Base-by-base conservation (phyloP, 2,113 vertebrate species). In the Anguilla rostrata region DNA sequence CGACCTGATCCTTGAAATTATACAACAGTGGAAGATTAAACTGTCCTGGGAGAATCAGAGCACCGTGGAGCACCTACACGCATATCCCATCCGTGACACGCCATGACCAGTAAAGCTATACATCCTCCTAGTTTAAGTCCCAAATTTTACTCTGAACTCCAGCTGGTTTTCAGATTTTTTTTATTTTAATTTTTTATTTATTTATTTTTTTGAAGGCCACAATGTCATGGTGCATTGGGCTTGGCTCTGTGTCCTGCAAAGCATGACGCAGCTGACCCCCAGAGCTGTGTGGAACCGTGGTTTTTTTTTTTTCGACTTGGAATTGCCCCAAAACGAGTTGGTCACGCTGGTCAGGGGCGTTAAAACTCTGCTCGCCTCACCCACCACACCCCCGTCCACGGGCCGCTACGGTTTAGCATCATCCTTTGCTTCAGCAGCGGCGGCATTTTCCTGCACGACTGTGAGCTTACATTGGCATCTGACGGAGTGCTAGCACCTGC, bases 381-480 rank as follows among this genome's bases (percentile, higher is more conserved):
- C 71, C 71, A 75, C 8, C 63, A 26, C 20, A 71, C 26, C 22
- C 22, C 5, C 9, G 29, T 71, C 63, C n/a, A 34, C 6, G 71
- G 11, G 29, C 60, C 71, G 9, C 60, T 66, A 9, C 60, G 26
- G 60, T 53, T 2, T 20, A 66, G 60, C 60, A 26, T 66, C 60
- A 20, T 66, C 60, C 20, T 66, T 26, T 66, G 20, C 22, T 66
- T 20, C 4, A 9, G 12, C n/a, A 34, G 82, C 43, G 14, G 49
- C 49, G 34, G 4, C 46, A 53, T 79, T 22, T 26, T 12, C 6
- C 9, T 20, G 2, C 56, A 46, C 3, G 56, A n/a, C 4, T 6
- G 9, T 41, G 14, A 39, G 71, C 71, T 84, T 26, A 71, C 93
- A 91, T 95, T 91, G 94, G 92, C 89, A 95, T 93, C 87, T 92